Percentiles rank a stretch among this genome's conserved stretches.
phyloP scores from a whole-genome alignment of 2,797 vertebrate species.

The Mus spretus region DNA sequence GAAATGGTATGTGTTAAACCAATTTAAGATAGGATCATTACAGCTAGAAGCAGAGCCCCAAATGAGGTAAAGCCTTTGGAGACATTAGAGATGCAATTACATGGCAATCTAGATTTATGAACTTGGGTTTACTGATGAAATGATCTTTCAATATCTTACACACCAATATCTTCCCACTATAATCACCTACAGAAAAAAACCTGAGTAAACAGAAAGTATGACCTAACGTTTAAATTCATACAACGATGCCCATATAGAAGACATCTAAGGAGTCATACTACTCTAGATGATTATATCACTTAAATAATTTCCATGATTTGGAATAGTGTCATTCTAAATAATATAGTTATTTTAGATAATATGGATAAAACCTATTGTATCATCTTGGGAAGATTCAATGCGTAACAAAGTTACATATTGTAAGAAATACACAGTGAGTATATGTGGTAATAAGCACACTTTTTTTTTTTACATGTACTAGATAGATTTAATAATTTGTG shows the following conservation, averaged over 20 bases:
- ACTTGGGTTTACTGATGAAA: slow-evolving; percentile 45
- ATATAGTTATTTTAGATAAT: not conserved
- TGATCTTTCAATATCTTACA: slow-evolving; percentile 42
- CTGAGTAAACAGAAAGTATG: not conserved
- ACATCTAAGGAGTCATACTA: not conserved
- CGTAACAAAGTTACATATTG: not conserved
- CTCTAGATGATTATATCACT: not conserved
- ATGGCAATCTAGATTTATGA: slow-evolving; percentile 48
- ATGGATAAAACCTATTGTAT: not conserved
- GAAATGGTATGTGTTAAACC: not conserved
- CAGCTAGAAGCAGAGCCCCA: not conserved
- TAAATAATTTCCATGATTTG: not conserved
- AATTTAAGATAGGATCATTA: slow-evolving; percentile 23
- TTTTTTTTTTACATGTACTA: too few species aligned
- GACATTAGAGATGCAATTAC: slow-evolving; percentile 36
- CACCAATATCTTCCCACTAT: not conserved
- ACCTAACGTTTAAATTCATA: not conserved
- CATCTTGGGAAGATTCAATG: not conserved
- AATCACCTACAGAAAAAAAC: not conserved
- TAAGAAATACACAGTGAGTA: not conserved
- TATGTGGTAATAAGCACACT: not conserved
- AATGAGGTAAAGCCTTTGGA: slow-evolving; percentile 48
- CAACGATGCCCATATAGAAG: not conserved
- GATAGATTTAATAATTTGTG: not conserved
- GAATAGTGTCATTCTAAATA: not conserved